A percentile compares a stretch with the other conserved stretches of the same genome.
phyloP scores from a whole-genome alignment of 2,113 vertebrate genomes.

The Mesembrinibis cayennensis region DNA sequence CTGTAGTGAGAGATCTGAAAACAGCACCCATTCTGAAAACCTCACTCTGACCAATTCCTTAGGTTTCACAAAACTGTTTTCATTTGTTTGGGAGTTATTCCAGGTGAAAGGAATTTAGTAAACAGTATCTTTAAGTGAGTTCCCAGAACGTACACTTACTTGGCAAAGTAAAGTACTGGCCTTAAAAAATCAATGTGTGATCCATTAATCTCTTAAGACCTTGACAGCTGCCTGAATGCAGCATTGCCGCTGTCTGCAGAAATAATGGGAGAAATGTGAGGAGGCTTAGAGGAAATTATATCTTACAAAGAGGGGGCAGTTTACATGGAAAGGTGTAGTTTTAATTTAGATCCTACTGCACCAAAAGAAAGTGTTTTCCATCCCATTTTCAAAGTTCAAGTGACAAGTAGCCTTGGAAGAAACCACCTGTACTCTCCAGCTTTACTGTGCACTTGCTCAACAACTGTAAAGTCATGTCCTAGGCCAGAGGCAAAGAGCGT shows the following conservation, averaged over 20 bases:
- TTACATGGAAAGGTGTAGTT: not conserved
- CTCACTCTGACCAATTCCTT: not conserved
- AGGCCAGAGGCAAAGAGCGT: not conserved
- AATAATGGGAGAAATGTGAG: not conserved
- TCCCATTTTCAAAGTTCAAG: not conserved
- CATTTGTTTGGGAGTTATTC: not conserved
- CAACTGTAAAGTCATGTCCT: not conserved
- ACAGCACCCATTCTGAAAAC: not conserved
- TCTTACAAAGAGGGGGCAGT: not conserved
- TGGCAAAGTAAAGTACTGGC: not conserved
- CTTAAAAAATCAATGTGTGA: not conserved
- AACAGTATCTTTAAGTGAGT: not conserved
- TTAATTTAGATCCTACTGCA: not conserved
- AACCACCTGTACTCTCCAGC: not conserved
- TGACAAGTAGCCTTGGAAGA: not conserved
- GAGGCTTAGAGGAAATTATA: not conserved
- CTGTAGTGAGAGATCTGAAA: not conserved
- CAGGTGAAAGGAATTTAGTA: not conserved
- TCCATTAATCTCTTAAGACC: not conserved
- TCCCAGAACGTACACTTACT: not conserved
- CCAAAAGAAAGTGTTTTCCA: not conserved
- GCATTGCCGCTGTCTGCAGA: not conserved
- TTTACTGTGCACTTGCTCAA: not conserved
- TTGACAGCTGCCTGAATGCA: not conserved
- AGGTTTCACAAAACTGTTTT: not conserved